Base-by-base conservation (phyloP, 2,113 vertebrate species). In the Lepus americanus region DNA sequence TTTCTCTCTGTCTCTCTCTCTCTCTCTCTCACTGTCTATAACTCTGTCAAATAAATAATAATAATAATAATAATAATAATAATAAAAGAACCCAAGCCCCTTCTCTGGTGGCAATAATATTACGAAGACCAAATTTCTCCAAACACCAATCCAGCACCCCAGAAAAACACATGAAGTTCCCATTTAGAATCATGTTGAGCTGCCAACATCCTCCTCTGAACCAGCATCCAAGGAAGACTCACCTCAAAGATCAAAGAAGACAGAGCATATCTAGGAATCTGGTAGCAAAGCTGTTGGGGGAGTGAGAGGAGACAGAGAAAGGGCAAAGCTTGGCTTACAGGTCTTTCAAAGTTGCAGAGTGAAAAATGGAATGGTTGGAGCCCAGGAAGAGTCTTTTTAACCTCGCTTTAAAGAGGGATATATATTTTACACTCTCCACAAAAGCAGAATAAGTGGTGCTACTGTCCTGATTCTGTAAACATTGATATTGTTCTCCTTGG, bases 161-260 rank as follows among this genome's bases (percentile, higher is more conserved):
- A 73, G 22, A 61, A 87, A 91, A 89, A 77, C 0, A 61, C 1
- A 0, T 11, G 66, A 51, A 44, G 27, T 13, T 95, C 44, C 51
- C 44, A 22, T n/a, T 51, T 36, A 23, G 36, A 74, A 20, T 49
- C n/a, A 31, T 9, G 0, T 10, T 53, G 8, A 11, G 8, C 80
- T 77, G 22, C 61, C 53, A 67, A 36, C 5, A 64, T 16, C 67
- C 22, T 94, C 31, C 63, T 5, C n/a, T 66, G 9, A 72, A 23
- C 23, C 70, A 70, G 72, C 23, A 79, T 49, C n/a, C 25, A 92
- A 89, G n/a, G 33, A 88, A 67, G 27, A 79, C 12, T n/a, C 12
- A 9, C 6, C 0, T 91, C 22, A 82, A 86, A 22, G 12, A 64
- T 78, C n/a, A 73, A 92, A 96, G 25, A 69, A 64, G 53, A 92